phyloP scores from a whole-genome alignment of 2,113 vertebrate species.

The Brachyhypopomus gauderio region DNA sequence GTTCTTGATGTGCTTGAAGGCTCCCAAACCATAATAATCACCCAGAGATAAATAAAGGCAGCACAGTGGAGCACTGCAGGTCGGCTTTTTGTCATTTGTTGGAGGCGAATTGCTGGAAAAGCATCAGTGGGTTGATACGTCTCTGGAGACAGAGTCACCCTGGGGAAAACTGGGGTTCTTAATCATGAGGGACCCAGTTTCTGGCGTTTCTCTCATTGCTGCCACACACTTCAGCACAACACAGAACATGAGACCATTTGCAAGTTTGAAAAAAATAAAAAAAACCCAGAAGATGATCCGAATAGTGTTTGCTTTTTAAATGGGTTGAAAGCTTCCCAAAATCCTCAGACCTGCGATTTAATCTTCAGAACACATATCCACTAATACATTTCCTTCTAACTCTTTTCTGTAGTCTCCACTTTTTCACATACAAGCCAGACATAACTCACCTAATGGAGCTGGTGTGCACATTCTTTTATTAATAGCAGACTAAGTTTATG shows the following conservation, averaged over 20 bases:
- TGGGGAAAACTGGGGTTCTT: slow-evolving; percentile 62
- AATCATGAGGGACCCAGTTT: slow-evolving; percentile 67
- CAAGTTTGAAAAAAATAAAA: slow-evolving; percentile 51
- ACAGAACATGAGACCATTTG: slow-evolving; percentile 34
- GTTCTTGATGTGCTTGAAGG: slow-evolving; percentile 2
- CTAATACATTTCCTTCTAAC: slow-evolving; percentile 2
- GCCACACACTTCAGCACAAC: slow-evolving; percentile 13
- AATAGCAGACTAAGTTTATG: slow-evolving; percentile 13
- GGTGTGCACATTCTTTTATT: slow-evolving; percentile 14
- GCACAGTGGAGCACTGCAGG: slow-evolving; percentile 11
- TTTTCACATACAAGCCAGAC: slow-evolving; percentile 6
- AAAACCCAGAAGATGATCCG: neutral
- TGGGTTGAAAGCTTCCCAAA: slow-evolving; percentile 44
- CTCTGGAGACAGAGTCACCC: slow-evolving; percentile 63
- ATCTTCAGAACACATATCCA: slow-evolving; percentile 13
- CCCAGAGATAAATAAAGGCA: neutral
- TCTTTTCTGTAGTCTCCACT: neutral
- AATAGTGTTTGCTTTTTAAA: slow-evolving; percentile 23
- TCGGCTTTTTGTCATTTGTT: slow-evolving; percentile 55
- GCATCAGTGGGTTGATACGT: slow-evolving; percentile 62
- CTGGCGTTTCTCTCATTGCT: slow-evolving; percentile 52
- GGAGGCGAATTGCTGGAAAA: slow-evolving; percentile 49
- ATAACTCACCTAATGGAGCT: slow-evolving; percentile 30
- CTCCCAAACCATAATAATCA: slow-evolving; percentile 25
- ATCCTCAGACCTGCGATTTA: slow-evolving; percentile 13